Conservation (phyloP, 2,113 vertebrate genomes). For the Gorsachius goisagi region DNA sequence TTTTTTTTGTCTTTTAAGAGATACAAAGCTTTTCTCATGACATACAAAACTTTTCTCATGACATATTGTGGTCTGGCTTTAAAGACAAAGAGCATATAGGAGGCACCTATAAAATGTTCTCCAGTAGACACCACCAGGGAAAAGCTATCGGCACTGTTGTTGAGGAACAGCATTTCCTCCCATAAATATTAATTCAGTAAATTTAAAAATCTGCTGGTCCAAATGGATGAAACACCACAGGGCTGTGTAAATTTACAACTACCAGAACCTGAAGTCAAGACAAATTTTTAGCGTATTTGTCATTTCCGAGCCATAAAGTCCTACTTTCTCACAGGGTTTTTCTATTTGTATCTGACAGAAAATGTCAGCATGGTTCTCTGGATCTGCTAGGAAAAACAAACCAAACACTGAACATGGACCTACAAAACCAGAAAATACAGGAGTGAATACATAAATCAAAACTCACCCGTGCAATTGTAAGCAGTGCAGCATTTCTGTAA, state of each 20-base stretch:
- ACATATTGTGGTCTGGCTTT: not conserved
- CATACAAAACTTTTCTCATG: not conserved
- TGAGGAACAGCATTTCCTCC: not conserved
- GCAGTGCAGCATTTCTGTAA: not conserved
- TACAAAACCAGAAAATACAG: not conserved
- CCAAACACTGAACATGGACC: not conserved
- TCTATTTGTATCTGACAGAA: not conserved
- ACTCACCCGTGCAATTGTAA: not conserved
- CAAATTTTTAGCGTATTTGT: not conserved
- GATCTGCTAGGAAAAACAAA: not conserved
- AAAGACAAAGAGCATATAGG: not conserved
- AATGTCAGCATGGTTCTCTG: not conserved
- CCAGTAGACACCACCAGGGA: not conserved
- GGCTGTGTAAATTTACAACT: not conserved
- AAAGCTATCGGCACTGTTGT: not conserved
- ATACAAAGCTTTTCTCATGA: not conserved
- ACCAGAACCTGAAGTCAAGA: not conserved
- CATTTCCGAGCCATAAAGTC: not conserved
- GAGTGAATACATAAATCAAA: not conserved
- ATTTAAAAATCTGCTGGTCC: not conserved
- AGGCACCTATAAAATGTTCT: not conserved
- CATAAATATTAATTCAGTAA: not conserved
- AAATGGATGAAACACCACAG: not conserved
- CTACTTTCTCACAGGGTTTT: not conserved
- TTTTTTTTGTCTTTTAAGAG: not conserved